Conservation (phyloP, 2,113 vertebrate species). For the Marmota monax region DNA sequence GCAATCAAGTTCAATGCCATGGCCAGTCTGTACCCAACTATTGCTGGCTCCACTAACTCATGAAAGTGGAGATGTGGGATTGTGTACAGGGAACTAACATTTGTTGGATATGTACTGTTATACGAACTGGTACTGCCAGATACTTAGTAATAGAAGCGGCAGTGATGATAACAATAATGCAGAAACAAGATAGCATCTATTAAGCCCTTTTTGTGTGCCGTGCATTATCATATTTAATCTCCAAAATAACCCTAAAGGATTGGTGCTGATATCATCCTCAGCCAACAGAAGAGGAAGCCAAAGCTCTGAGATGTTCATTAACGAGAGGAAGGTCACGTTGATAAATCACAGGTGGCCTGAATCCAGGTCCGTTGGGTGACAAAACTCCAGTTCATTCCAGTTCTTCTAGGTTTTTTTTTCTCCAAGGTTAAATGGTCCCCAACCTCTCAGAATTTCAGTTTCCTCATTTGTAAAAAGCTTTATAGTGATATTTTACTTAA, state of each 20-base stretch:
- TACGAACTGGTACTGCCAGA: not conserved
- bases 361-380: not conserved
- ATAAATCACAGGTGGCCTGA: not conserved
- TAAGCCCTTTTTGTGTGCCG: not conserved
- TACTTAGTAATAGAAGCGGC: not conserved
- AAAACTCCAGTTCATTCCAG: not conserved
- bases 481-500: constrained; percentile 28
- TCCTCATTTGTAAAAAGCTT: not conserved
- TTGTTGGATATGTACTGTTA: not conserved
- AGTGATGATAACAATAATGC: not conserved
- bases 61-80: not conserved
- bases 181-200: not conserved
- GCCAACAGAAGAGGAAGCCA: not conserved
- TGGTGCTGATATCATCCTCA: not conserved
- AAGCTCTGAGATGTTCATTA: not conserved
- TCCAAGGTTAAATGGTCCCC: not conserved
- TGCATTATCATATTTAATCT: not conserved
- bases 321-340: not conserved
- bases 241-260: not conserved
- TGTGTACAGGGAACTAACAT: not conserved
- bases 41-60: not conserved
- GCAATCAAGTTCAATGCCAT: not conserved
- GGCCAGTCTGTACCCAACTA: not conserved
- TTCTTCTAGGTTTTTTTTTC: not conserved
- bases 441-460: not conserved